Evolutionary conservation across 2,888 invertebrate species (phyloP).

Genomic region (Galerucella pusilla): DNA sequence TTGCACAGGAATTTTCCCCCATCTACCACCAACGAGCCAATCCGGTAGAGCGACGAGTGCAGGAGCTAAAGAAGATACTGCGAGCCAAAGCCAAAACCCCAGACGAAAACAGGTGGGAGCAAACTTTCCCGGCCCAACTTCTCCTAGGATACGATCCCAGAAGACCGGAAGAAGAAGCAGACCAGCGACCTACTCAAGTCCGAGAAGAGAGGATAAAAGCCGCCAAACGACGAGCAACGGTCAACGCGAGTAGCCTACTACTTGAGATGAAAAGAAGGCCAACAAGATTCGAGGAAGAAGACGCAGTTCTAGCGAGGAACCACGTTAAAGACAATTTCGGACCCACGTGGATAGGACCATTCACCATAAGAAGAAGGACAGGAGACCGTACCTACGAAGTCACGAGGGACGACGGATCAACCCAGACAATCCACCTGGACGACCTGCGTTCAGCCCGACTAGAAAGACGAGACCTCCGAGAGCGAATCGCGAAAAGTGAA

Average conservation of each 20-base stretch:
- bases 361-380: background rate
- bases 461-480: background rate
- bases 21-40: conserved; percentile 50
- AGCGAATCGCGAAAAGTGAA: too few species aligned
- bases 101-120: background rate
- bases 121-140: background rate
- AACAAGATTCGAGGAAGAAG: background rate
- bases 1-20: conserved; percentile 17
- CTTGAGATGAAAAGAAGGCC: background rate
- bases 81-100: background rate
- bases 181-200: background rate
- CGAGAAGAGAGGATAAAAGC: background rate
- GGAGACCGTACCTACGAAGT: background rate
- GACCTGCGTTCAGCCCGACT: conserved; percentile 3
- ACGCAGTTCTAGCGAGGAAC: background rate
- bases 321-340: conserved; percentile 4
- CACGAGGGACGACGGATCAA: background rate
- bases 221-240: background rate
- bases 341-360: background rate
- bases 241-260: background rate
- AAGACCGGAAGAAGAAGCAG: background rate
- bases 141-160: background rate
- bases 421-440: background rate
- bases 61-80: conserved; percentile 46
- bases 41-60: conserved; percentile 47